Conservation (phyloP, 2,113 vertebrate genomes). For the Xiphophorus maculatus region DNA sequence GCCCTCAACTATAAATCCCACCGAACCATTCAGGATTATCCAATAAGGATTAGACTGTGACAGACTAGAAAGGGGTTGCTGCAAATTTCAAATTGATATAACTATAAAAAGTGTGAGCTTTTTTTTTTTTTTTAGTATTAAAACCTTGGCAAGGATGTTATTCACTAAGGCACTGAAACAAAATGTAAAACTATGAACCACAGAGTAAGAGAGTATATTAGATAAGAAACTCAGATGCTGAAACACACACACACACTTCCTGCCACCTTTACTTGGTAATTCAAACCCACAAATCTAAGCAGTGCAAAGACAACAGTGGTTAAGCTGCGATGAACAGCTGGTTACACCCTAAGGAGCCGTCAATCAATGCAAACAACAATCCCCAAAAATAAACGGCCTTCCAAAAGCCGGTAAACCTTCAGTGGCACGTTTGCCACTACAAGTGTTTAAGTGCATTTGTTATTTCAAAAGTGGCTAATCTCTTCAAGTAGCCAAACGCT, state of each 20-base stretch:
- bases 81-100: slow-evolving; percentile 26
- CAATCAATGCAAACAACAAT: slow-evolving; percentile 32
- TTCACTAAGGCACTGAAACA: not conserved
- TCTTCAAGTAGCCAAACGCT: not conserved
- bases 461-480: not conserved
- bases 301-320: slow-evolving; percentile 15
- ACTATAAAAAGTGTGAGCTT: not conserved
- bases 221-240: not conserved
- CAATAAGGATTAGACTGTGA: slow-evolving; percentile 52
- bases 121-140: slow-evolving; percentile 9
- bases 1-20: slow-evolving; percentile 42
- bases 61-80: slow-evolving; percentile 23
- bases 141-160: not conserved
- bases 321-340: slow-evolving; percentile 38
- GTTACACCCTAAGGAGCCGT: slow-evolving; percentile 29
- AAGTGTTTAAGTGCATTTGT: not conserved
- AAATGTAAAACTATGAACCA: accelerated
- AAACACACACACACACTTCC: not conserved
- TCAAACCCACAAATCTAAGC: slow-evolving; percentile 16
- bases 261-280: slow-evolving; percentile 3
- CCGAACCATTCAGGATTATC: slow-evolving; percentile 63
- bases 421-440: not conserved
- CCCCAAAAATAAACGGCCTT: not conserved
- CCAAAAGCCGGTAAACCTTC: slow-evolving; percentile 1
- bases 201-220: not conserved